Percentiles rank a stretch among this genome's conserved stretches.
These are phyloP conservation scores for Pandemis corylana DNA, from an alignment of 2,888 invertebrate genomes.

Conservation along the genomic window DNA sequence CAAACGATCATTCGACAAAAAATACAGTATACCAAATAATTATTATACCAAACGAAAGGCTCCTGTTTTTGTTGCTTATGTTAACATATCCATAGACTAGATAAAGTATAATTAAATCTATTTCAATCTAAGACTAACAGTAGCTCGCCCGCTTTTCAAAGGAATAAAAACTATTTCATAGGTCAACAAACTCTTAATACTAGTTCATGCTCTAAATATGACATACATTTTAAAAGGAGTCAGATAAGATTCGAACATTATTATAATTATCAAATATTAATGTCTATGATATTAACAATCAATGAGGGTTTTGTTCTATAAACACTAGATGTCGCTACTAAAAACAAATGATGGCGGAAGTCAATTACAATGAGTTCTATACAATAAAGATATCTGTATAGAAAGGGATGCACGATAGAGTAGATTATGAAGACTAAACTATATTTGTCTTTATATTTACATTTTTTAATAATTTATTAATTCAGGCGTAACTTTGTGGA, in stretches of 20 bases:
- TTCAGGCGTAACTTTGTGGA: too few relatives aligned
- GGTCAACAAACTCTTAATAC: slow-evolving; percentile 46
- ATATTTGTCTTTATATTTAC: too few relatives aligned
- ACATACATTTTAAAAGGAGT: neutral
- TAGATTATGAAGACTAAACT: too few relatives aligned
- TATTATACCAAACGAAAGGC: too few relatives aligned
- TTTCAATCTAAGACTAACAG: slow-evolving; percentile 46
- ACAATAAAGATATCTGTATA: neutral
- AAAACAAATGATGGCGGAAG: neutral
- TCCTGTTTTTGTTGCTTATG: neutral
- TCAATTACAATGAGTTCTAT: neutral
- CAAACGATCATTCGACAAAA: too few relatives aligned
- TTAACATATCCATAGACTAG: slow-evolving; percentile 25
- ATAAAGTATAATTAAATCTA: slow-evolving; percentile 27
- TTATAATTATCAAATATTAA: neutral
- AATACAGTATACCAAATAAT: too few relatives aligned
- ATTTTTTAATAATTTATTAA: too few relatives aligned
- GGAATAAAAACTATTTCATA: slow-evolving; percentile 45
- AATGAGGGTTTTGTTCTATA: neutral
- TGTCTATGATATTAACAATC: neutral
- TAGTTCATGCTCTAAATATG: slow-evolving; percentile 66
- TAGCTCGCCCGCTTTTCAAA: slow-evolving; percentile 73
- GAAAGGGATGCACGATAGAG: neutral
- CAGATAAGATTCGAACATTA: neutral
- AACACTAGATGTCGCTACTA: neutral